Conservation (phyloP, 2,888 invertebrate species). For the Leucophenga montana region DNA sequence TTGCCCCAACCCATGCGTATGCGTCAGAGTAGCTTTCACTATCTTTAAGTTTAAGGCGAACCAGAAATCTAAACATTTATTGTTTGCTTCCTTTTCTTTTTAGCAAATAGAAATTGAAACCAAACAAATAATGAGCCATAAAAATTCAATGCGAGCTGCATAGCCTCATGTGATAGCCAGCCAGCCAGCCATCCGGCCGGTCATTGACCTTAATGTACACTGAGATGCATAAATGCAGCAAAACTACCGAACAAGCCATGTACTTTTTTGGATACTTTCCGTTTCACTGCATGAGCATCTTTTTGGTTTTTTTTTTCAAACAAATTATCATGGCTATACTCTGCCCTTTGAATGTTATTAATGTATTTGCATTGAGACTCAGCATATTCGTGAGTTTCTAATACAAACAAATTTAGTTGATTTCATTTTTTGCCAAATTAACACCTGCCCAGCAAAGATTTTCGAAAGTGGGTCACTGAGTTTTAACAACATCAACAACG, state of each 20-base stretch:
- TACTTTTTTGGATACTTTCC: conserved; percentile 34
- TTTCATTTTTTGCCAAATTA: conserved; percentile 43
- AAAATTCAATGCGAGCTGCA: conserved; percentile 53
- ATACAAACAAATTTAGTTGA: no score
- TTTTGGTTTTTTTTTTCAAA: no score
- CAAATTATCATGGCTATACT: no score
- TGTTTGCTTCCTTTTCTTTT: conserved; percentile 1
- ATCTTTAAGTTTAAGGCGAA: no score
- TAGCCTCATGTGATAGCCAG: no score
- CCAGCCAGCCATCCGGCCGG: no score
- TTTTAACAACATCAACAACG: conserved; percentile 15
- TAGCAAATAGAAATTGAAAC: conserved; percentile 61
- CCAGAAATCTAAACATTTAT: neutral
- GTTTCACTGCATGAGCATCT: conserved; percentile 30
- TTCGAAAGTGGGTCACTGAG: conserved; percentile 59
- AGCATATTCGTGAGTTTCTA: no score
- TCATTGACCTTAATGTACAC: conserved; percentile 45
- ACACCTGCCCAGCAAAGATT: conserved; percentile 40
- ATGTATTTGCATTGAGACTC: no score
- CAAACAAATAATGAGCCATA: conserved; percentile 66
- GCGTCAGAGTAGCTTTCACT: neutral
- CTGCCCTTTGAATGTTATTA: no score
- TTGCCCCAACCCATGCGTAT: neutral
- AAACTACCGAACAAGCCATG: neutral
- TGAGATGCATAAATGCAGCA: neutral